A percentile compares a stretch with the other conserved stretches of the same genome.
Conservation (phyloP, 92 coral and sea anemone species). For the Pocillopora grandis region DNA sequence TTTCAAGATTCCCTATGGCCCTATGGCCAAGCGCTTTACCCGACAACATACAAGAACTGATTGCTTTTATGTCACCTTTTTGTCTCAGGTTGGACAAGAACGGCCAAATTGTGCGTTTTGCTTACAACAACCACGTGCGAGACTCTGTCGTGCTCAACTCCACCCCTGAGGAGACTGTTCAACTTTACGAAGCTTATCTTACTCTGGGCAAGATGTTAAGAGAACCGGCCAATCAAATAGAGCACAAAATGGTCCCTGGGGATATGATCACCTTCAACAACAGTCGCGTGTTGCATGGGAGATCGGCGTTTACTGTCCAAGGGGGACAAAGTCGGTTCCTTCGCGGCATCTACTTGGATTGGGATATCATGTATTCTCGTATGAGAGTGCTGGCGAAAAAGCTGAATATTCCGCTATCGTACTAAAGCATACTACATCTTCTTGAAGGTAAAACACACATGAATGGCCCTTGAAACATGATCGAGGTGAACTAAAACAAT, state of each 20-base stretch:
- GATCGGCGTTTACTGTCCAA: slow-evolving; percentile 61
- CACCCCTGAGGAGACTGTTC: slow-evolving; percentile 61
- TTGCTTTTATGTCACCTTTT: not conserved
- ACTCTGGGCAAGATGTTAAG: slow-evolving; percentile 68
- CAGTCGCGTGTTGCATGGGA: slow-evolving; percentile 82
- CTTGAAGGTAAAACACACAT: too few species aligned
- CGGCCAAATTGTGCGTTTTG: slow-evolving; percentile 55
- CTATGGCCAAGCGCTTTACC: not conserved
- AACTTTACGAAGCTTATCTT: slow-evolving; percentile 64
- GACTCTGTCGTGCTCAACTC: slow-evolving; percentile 53
- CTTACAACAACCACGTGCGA: slow-evolving; percentile 72
- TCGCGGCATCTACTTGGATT: slow-evolving; percentile 79
- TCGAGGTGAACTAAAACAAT: too few species aligned
- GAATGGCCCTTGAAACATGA: too few species aligned
- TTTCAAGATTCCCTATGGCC: not conserved
- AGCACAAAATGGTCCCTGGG: slow-evolving; percentile 76
- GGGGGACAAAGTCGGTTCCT: slow-evolving; percentile 62
- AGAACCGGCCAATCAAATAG: slow-evolving; percentile 68
- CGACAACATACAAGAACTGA: not conserved
- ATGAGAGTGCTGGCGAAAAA: slow-evolving; percentile 66
- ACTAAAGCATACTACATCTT: not conserved
- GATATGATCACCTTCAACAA: slow-evolving; percentile 81
- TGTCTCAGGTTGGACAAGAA: slow-evolving; percentile 64
- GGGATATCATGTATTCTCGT: slow-evolving; percentile 85
- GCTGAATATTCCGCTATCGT: slow-evolving; percentile 52